Evolutionary conservation across 2,797 vertebrate species (phyloP).

Genomic region (Pangasius macronema): DNA sequence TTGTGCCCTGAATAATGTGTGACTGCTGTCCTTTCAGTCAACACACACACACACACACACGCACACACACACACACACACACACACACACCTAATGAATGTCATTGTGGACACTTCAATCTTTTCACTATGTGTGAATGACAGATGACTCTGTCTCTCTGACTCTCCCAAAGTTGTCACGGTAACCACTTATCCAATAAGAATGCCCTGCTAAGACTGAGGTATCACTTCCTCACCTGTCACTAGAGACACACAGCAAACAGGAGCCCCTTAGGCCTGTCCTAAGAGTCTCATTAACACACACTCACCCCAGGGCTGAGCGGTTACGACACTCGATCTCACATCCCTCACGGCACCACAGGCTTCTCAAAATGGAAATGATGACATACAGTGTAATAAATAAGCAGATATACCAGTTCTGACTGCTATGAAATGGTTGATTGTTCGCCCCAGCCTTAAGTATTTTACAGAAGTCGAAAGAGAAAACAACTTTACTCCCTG

Average conservation of each 20-base stretch:
- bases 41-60: conserved; percentile 1
- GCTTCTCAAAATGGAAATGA: conserved; percentile 8
- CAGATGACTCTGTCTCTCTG: conserved; percentile 39
- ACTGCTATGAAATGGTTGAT: neutral
- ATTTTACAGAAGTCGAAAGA: conserved; percentile 15
- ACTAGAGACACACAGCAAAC: conserved; percentile 44
- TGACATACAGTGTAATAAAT: conserved; percentile 17
- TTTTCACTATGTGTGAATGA: conserved; percentile 42
- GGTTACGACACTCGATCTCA: conserved; percentile 44
- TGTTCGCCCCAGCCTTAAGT: neutral
- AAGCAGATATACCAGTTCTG: neutral
- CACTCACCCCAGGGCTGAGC: conserved; percentile 17
- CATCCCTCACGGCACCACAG: conserved; percentile 23
- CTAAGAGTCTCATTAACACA: conserved; percentile 59
- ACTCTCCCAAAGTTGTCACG: conserved; percentile 57
- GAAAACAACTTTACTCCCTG: conserved; percentile 1
- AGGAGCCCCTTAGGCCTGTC: conserved; percentile 50
- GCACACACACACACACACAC: conserved; percentile 27
- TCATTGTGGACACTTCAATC: conserved; percentile 34
- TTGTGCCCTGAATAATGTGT: conserved; percentile 52
- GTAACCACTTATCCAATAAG: conserved; percentile 39
- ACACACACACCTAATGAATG: conserved; percentile 25
- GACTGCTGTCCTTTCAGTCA: conserved; percentile 47
- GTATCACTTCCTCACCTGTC: conserved; percentile 51
- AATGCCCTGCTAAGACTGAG: conserved; percentile 37